Percentiles rank a stretch among this genome's conserved stretches.
These are phyloP conservation scores for Elaeidobius kamerunicus DNA, from an alignment of 2,888 invertebrate genomes.

Conservation along the genomic window DNA sequence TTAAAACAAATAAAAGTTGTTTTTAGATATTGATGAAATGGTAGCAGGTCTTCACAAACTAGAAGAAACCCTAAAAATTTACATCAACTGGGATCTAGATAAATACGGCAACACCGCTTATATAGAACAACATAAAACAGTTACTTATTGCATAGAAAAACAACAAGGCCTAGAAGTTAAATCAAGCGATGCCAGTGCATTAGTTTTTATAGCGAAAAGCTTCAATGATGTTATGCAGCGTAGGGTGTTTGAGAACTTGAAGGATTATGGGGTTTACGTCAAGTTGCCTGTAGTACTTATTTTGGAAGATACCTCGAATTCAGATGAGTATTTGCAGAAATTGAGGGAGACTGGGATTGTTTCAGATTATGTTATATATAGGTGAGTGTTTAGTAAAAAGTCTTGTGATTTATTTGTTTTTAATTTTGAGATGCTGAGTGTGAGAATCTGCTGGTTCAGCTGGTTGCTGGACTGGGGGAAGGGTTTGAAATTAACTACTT, in stretches of 20 bases:
- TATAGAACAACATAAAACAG: conserved; percentile 37
- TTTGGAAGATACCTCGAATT: conserved; percentile 34
- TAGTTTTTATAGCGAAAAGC: conserved; percentile 44
- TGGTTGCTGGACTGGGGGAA: no score
- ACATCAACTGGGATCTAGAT: conserved; percentile 23
- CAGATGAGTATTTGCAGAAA: conserved; percentile 21
- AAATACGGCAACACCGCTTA: conserved; percentile 35
- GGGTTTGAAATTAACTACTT: no score
- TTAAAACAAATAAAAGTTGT: conserved; percentile 1
- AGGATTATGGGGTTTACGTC: conserved; percentile 38
- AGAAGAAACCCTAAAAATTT: conserved; percentile 24
- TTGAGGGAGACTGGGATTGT: conserved; percentile 32
- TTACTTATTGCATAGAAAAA: conserved; percentile 45
- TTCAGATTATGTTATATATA: conserved; percentile 38
- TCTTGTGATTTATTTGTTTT: no score
- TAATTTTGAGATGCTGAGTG: no score
- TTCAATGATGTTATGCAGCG: conserved; percentile 38
- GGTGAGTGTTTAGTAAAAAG: conserved; percentile 30
- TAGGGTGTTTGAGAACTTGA: conserved; percentile 39
- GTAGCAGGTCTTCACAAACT: conserved; percentile 31
- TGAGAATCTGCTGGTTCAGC: no score
- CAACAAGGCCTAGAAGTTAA: conserved; percentile 36
- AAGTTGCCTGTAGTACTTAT: conserved; percentile 44
- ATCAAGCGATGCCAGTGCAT: conserved; percentile 41
- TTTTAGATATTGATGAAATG: conserved; percentile 29